phyloP scores from a whole-genome alignment of 1,140 invertebrate genomes.

The Leucophenga varia region DNA sequence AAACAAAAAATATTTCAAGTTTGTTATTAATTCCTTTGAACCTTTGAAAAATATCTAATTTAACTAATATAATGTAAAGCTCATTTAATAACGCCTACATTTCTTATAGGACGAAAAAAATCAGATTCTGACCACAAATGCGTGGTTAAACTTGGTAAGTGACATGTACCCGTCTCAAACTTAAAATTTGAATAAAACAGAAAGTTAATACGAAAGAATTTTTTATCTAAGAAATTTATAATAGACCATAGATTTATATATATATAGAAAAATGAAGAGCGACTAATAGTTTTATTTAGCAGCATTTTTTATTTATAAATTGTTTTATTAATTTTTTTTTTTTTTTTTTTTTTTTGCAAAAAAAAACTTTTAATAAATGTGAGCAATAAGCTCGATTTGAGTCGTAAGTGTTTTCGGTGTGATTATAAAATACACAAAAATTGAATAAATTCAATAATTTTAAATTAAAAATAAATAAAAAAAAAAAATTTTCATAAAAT shows the following conservation, averaged over 20 bases:
- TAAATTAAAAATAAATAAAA: no score
- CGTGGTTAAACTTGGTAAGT: slow-evolving; percentile 97
- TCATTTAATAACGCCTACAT: slow-evolving; percentile 13
- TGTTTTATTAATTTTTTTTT: slow-evolving; percentile 6
- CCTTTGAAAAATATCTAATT: no score
- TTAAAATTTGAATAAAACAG: slow-evolving; percentile 37
- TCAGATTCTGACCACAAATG: slow-evolving; percentile 94
- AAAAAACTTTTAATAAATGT: slow-evolving; percentile 23
- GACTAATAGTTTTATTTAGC: slow-evolving; percentile 23
- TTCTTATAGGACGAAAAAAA: slow-evolving; percentile 73
- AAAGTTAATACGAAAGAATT: no score
- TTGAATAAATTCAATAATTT: no score
- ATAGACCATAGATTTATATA: no score
- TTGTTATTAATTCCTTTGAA: slow-evolving; percentile 7
- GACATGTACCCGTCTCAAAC: slow-evolving; percentile 61
- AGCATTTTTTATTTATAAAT: slow-evolving; percentile 15
- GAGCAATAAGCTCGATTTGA: no score
- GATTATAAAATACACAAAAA: no score
- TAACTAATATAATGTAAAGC: neutral
- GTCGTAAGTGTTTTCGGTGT: no score
- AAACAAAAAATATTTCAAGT: slow-evolving; percentile 3
- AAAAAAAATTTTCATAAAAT: no score
- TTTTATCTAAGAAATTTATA: no score
- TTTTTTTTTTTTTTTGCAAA: slow-evolving; percentile 16
- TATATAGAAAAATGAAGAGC: slow-evolving; percentile 22